Evolutionary conservation across 2,888 invertebrate species (phyloP), one percentile per base, ranked within the genome.

Genomic region (Tholera decimalis): DNA sequence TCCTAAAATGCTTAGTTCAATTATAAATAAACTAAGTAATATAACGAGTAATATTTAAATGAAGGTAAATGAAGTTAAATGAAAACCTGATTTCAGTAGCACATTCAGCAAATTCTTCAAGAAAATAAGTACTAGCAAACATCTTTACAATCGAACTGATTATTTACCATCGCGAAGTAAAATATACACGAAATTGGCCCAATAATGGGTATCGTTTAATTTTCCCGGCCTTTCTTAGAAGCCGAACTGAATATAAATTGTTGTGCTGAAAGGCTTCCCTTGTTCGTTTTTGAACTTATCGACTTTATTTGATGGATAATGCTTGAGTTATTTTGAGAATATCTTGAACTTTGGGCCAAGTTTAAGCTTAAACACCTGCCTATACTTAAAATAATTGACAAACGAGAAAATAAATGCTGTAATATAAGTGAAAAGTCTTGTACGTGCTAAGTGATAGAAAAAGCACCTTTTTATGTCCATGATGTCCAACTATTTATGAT

Each of bases 161-260:
- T 43, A 22, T 59, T 68, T 39, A 39, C 9, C 26, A 54, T 41
- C 39, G 7, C 8, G 1, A 50, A 54, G n/a, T 35, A 9, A 65
- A 41, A 57, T 26, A 22, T 30, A 39, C 46, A 43, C n/a, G 4
- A 53, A 43, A 46, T 35, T 43, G 41, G 24, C n/a, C 20, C 26
- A 26, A 20, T 46, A 51, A 41, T 35, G 24, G 7, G 0, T 26
- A 30, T 11, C 53, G n/a, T 50, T 70, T 50, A 50, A 62, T 37
- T 62, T 39, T 44, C 43, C 2, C 24, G n/a, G 22, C 26, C 33
- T 13, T 33, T 30, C 49, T 37, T 0, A 3, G 8, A 37, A 24
- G 28, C 8, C 20, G 71, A 33, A 4, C 28, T 1, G 70, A 70
- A 63, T 70, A 33, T 70, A 50, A 69, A 69, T 54, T 43, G n/a